Conservation (phyloP, 2,113 vertebrate genomes). For the Gadus chalcogrammus region DNA sequence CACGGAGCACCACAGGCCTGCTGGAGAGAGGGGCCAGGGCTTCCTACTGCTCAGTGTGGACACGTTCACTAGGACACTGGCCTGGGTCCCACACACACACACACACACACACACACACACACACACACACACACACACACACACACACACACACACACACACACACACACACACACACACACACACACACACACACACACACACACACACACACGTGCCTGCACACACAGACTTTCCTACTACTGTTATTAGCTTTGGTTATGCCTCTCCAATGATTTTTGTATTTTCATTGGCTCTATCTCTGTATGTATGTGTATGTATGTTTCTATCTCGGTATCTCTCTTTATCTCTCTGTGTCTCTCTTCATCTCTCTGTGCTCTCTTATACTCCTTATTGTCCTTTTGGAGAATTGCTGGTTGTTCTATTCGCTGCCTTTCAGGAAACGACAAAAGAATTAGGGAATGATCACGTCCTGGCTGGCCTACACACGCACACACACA, state of each 20-base stretch:
- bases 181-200: conserved; percentile 6
- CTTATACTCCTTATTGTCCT: conserved; percentile 55
- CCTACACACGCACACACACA: conserved; percentile 40
- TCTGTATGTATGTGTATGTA: neutral
- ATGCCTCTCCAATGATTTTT: neutral
- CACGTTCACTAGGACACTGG: neutral
- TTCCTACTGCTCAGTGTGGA: conserved; percentile 31
- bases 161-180: conserved; percentile 6
- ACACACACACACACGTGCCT: neutral
- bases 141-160: neutral
- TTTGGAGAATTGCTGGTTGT: conserved; percentile 46
- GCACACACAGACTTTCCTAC: neutral
- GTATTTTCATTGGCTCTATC: neutral
- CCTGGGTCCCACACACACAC: conserved; percentile 10
- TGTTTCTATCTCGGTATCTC: neutral
- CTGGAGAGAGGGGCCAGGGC: conserved; percentile 58
- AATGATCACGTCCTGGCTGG: conserved; percentile 70
- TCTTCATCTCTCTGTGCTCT: conserved; percentile 12
- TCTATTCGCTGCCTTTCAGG: conserved; percentile 47
- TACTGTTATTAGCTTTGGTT: neutral
- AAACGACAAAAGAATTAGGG: conserved; percentile 49
- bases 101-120: conserved; percentile 4
- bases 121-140: neutral
- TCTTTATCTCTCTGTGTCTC: neutral
- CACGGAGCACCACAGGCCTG: conserved; percentile 77